A percentile compares a stretch with the other conserved stretches of the same genome.
phyloP scores from a whole-genome alignment of 1,140 invertebrate genomes.

The Platyura marginata region DNA sequence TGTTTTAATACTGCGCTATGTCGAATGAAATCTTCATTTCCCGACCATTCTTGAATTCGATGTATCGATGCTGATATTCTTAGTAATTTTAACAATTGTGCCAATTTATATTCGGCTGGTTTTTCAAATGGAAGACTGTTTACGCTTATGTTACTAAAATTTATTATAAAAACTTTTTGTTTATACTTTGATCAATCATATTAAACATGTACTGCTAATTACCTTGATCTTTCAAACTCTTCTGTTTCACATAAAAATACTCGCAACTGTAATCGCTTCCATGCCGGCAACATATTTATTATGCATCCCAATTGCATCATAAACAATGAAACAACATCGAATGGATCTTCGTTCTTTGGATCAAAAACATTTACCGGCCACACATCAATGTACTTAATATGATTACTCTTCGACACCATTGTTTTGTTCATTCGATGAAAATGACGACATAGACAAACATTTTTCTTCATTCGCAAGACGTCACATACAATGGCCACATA shows the following conservation, averaged over 20 bases:
- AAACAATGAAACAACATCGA: conserved; percentile 79
- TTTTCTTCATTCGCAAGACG: conserved; percentile 82
- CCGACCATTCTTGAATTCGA: conserved; percentile 18
- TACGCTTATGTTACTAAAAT: neutral
- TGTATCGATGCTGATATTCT: conserved; percentile 40
- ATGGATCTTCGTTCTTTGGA: conserved; percentile 54
- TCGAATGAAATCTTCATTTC: conserved; percentile 16
- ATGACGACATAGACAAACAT: conserved; percentile 82
- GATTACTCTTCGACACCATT: conserved; percentile 27
- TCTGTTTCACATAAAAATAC: conserved; percentile 60
- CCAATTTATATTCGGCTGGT: conserved; percentile 31
- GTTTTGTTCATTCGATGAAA: conserved; percentile 37
- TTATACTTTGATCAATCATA: neutral
- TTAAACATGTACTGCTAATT: neutral
- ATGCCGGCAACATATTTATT: conserved; percentile 77
- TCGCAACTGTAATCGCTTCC: conserved; percentile 62
- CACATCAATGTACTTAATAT: conserved; percentile 78
- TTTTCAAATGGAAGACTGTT: conserved; percentile 17
- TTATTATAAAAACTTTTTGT: neutral
- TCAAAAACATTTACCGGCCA: conserved; percentile 87
- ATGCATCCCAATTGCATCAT: conserved; percentile 95
- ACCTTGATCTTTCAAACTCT: conserved; percentile 8
- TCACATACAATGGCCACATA: conserved; percentile 83
- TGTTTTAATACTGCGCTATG: conserved; percentile 15
- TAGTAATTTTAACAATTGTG: conserved; percentile 37